Percentiles rank a stretch among this genome's conserved stretches.
phyloP scores from a whole-genome alignment of 1,140 invertebrate genomes.

The Drosophila tristis region DNA sequence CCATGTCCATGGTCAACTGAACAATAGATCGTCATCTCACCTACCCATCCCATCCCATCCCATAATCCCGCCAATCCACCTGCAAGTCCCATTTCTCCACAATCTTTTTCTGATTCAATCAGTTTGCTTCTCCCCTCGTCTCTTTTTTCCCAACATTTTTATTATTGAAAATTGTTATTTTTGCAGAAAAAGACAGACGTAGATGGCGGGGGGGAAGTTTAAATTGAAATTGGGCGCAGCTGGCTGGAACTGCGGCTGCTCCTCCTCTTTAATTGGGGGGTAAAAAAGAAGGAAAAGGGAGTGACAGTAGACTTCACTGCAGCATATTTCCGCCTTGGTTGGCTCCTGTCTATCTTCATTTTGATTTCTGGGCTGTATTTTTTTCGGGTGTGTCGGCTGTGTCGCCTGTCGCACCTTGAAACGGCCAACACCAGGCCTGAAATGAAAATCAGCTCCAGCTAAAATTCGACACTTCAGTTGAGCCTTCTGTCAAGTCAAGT shows the following conservation, averaged over 20 bases:
- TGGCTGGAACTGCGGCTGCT: conserved; percentile 51
- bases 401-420: conserved; percentile 55
- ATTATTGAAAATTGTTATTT: conserved; percentile 55
- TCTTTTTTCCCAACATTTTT: conserved; percentile 45
- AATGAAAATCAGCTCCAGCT: conserved; percentile 15
- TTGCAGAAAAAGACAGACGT: conserved; percentile 4
- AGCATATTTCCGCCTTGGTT: conserved; percentile 53
- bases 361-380: conserved; percentile 8
- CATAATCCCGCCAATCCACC: too few relatives aligned
- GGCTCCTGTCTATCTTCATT: conserved; percentile 50
- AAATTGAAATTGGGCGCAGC: conserved; percentile 59
- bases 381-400: conserved; percentile 51
- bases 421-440: conserved; percentile 6
- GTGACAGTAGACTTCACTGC: conserved; percentile 35
- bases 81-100: neutral
- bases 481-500: conserved; percentile 18
- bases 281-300: neutral
- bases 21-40: conserved; percentile 14
- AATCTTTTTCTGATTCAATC: conserved; percentile 21
- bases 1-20: conserved; percentile 32
- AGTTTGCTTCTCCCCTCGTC: neutral
- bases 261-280: conserved; percentile 10
- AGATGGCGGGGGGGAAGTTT: conserved; percentile 14
- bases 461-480: conserved; percentile 36
- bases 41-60: neutral